These are phyloP conservation scores for Chrysocyon brachyurus DNA, from an alignment of 2,797 vertebrate genomes.

Conservation along the genomic window DNA sequence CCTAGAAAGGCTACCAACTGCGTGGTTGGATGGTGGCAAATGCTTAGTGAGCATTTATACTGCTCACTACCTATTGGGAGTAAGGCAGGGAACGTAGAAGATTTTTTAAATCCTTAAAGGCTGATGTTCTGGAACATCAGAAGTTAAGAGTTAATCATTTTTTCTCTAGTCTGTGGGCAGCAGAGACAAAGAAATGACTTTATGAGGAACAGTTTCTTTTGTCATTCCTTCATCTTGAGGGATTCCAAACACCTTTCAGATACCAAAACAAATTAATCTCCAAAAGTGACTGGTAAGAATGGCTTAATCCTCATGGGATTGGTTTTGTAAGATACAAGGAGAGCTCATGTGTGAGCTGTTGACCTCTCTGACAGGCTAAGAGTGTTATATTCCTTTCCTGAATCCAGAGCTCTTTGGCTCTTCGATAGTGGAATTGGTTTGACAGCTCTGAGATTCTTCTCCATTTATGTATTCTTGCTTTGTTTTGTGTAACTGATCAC, in stretches of 20 bases:
- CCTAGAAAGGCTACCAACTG: neutral
- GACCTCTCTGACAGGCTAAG: conserved; percentile 13
- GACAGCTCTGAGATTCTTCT: conserved; percentile 4
- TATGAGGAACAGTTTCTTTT: conserved; percentile 73
- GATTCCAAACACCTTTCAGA: conserved; percentile 71
- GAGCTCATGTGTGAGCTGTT: neutral
- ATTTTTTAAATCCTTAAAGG: conserved; percentile 17
- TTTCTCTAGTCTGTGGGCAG: conserved; percentile 48
- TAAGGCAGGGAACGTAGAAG: neutral
- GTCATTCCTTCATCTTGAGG: conserved; percentile 77
- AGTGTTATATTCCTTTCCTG: neutral
- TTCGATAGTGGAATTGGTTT: neutral
- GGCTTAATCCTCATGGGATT: conserved; percentile 44
- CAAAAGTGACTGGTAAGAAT: conserved; percentile 64
- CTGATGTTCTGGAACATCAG: neutral
- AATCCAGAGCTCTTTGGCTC: neutral
- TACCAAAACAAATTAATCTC: conserved; percentile 75
- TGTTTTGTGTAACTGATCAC: neutral
- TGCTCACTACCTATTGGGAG: neutral
- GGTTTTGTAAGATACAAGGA: conserved; percentile 5
- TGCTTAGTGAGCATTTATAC: conserved; percentile 3
- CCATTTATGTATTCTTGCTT: neutral
- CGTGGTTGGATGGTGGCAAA: conserved; percentile 21
- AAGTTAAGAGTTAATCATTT: conserved; percentile 77
- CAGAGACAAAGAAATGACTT: conserved; percentile 75